Evolutionary conservation across 2,113 vertebrate genomes (phyloP).

Genomic region (human (Homo sapiens)): GRCh38 chr14:50502501-50503000

Average conservation of each 20-base stretch:
- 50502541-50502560: not conserved
- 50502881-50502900: not conserved
- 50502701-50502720: not conserved
- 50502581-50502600: not conserved
- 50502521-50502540: not conserved
- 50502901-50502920: not conserved
- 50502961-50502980: not conserved
- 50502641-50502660: constrained; percentile 39
- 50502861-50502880: not conserved
- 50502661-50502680: constrained; percentile 3
- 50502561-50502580: not conserved
- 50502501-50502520: not conserved
- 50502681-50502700: constrained; percentile 11
- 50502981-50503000: not conserved
- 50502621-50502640: not conserved
- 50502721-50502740: not conserved
- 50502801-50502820: not conserved
- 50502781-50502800: not conserved
- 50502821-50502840: not conserved
- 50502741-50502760: not conserved
- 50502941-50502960: not conserved
- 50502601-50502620: constrained; percentile 22
- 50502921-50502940: not conserved
- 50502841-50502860: not conserved
- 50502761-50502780: not conserved